These are phyloP conservation scores for Trematomus loennbergii DNA, from an alignment of 2,113 vertebrate species.

Conservation along the genomic window DNA sequence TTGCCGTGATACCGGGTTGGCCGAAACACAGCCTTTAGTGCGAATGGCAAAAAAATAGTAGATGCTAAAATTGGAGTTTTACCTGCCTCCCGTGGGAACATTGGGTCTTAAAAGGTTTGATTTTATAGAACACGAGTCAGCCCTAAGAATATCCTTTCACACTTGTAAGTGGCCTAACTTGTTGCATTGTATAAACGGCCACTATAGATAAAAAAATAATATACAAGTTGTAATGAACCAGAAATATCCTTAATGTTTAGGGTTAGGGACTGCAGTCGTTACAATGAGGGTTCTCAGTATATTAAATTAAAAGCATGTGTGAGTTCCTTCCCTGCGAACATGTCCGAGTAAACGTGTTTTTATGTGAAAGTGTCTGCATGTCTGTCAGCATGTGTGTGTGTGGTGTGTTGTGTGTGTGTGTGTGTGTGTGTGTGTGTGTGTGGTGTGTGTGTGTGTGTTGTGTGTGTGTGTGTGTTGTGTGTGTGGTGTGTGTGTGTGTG, in stretches of 20 bases:
- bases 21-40: no score
- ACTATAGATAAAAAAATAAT: neutral
- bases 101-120: no score
- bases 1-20: no score
- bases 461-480: neutral
- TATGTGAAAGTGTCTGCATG: neutral
- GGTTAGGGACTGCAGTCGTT: neutral
- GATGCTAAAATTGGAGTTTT: no score
- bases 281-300: neutral
- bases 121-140: no score
- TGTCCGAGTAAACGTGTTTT: neutral
- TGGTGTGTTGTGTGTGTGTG: neutral
- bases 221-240: neutral
- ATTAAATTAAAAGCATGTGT: neutral
- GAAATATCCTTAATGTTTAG: neutral
- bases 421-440: neutral
- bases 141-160: no score
- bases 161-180: no score
- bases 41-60: no score
- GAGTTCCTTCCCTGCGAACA: neutral
- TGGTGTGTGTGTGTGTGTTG: neutral
- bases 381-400: neutral
- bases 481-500: conserved; percentile 1
- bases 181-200: no score
- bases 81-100: no score